Evolutionary conservation across 2,888 invertebrate genomes (phyloP).

Genomic region (Torymus auratus): DNA sequence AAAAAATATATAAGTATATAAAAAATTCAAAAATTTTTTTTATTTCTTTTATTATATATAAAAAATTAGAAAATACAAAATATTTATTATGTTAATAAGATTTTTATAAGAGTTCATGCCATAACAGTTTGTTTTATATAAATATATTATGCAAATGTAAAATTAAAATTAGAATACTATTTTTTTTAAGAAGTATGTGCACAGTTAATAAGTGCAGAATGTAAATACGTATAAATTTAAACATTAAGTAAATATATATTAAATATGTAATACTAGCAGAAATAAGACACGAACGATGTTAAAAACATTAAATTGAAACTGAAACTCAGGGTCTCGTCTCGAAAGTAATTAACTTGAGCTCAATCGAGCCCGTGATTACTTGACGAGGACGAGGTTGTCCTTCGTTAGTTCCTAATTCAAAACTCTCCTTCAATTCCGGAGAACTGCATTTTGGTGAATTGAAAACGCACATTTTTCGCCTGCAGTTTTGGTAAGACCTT

Average conservation of each 20-base stretch:
- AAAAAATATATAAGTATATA: too few species aligned
- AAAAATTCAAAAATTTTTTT: too few species aligned
- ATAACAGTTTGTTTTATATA: too few species aligned
- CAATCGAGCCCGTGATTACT: slow-evolving; percentile 26
- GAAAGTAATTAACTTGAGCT: slow-evolving; percentile 27
- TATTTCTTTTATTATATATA: too few species aligned
- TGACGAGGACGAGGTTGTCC: background rate
- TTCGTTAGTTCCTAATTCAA: slow-evolving; percentile 40
- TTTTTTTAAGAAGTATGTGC: too few species aligned
- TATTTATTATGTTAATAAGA: too few species aligned
- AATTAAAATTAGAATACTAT: too few species aligned
- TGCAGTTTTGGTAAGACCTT: slow-evolving; percentile 34
- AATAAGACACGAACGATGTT: background rate
- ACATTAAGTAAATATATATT: background rate
- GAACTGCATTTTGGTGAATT: slow-evolving; percentile 22
- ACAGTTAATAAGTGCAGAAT: too few species aligned
- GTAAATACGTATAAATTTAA: too few species aligned
- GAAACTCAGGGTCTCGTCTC: slow-evolving; percentile 11
- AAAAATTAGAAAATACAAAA: too few species aligned
- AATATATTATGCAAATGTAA: too few species aligned
- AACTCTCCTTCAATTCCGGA: slow-evolving; percentile 33
- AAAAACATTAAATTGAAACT: slow-evolving; percentile 19
- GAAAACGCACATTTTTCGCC: slow-evolving; percentile 51
- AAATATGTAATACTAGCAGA: background rate
- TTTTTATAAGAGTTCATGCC: too few species aligned